phyloP scores from a whole-genome alignment of 2,113 vertebrate species.

The Stegostoma tigrinum region DNA sequence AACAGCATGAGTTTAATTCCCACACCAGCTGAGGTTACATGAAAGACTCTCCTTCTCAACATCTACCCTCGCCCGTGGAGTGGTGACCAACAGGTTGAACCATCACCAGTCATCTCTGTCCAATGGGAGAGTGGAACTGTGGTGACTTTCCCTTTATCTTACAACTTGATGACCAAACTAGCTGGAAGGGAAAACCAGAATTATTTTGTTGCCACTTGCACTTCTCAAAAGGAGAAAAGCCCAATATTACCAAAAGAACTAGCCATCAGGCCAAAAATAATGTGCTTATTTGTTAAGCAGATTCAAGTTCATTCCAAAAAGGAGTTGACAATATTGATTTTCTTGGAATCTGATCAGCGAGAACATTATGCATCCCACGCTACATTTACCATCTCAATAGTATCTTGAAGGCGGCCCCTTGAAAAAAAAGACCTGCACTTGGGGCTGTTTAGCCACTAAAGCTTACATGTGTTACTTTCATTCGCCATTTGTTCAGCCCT shows the following conservation, averaged over 20 bases:
- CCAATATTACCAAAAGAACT: not conserved
- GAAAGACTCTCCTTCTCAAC: too few relatives aligned
- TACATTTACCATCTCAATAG: not conserved
- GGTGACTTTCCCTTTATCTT: too few relatives aligned
- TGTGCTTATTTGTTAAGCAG: not conserved
- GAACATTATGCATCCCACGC: not conserved
- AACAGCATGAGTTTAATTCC: too few relatives aligned
- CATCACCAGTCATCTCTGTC: too few relatives aligned
- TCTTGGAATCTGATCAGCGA: not conserved
- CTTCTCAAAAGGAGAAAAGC: not conserved
- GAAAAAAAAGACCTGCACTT: not conserved
- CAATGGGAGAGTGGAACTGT: too few relatives aligned
- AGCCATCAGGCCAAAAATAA: not conserved
- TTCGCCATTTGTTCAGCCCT: not conserved
- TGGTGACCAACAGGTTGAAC: too few relatives aligned
- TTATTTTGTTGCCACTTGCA: not conserved
- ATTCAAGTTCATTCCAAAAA: not conserved
- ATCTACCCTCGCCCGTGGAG: too few relatives aligned
- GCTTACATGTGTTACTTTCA: slow-evolving; percentile 18
- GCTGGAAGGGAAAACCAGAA: not conserved
- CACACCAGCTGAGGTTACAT: too few relatives aligned
- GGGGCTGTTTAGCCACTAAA: not conserved
- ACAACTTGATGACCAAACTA: not conserved
- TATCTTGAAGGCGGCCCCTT: not conserved
- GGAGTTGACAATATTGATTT: not conserved